A percentile compares a stretch with the other conserved stretches of the same genome.
Conservation (phyloP, 2,797 vertebrate species). For the Lophura swinhoii region DNA sequence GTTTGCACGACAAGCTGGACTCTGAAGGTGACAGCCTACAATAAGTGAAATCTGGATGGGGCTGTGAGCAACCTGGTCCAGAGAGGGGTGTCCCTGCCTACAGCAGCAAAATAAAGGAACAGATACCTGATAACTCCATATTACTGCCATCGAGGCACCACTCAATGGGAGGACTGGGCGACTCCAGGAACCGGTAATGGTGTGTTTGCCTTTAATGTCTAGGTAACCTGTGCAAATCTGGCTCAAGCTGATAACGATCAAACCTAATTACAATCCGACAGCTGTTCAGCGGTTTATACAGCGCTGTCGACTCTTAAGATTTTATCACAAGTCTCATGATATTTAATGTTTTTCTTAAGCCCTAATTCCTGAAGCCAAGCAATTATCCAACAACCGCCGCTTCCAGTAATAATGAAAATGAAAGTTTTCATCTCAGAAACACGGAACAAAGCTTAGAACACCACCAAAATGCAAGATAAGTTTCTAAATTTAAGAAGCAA, state of each 20-base stretch:
- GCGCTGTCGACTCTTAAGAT: conserved; percentile 4
- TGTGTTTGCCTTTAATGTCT: not conserved
- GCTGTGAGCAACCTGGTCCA: too few species aligned
- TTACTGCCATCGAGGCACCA: not conserved
- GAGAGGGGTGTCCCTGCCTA: too few species aligned
- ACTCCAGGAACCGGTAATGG: not conserved
- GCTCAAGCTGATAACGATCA: conserved; percentile 39
- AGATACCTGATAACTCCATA: not conserved
- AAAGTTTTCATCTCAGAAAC: not conserved
- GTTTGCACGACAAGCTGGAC: conserved; percentile 11
- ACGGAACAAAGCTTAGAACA: not conserved
- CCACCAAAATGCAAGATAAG: not conserved
- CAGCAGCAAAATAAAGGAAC: not conserved
- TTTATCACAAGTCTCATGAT: conserved; percentile 40
- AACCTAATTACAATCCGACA: conserved; percentile 36
- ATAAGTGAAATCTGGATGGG: not conserved
- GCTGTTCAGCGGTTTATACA: conserved; percentile 1
- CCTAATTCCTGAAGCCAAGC: conserved; percentile 31
- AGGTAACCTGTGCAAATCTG: conserved; percentile 15
- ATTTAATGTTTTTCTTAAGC: conserved; percentile 12
- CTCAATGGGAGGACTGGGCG: not conserved
- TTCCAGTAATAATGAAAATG: not conserved
- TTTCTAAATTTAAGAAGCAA: not conserved
- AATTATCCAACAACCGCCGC: not conserved
- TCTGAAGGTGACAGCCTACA: not conserved